Evolutionary conservation across 2,113 vertebrate genomes (phyloP).

Genomic region (Sula dactylatra): DNA sequence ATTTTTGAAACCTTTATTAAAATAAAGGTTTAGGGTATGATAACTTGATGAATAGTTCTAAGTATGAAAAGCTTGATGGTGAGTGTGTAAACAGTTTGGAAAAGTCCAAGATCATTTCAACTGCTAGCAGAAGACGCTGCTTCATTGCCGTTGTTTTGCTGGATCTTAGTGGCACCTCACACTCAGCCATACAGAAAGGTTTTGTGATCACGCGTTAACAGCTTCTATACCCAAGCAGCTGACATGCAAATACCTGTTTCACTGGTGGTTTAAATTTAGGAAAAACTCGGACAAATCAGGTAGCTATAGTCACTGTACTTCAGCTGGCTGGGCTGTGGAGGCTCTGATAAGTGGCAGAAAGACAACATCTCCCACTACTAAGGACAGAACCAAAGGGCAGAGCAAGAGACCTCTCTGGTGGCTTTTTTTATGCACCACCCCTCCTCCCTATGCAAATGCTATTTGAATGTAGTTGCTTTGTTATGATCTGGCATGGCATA

Average conservation of each 20-base stretch:
- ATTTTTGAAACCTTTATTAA: not conserved
- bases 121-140: not conserved
- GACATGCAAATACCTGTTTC: not conserved
- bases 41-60: not conserved
- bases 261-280: not conserved
- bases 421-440: not conserved
- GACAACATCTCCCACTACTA: not conserved
- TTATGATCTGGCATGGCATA: not conserved
- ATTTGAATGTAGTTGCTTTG: conserved; percentile 18
- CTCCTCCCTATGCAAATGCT: not conserved
- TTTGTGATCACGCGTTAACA: not conserved
- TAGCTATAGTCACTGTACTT: not conserved
- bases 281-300: not conserved
- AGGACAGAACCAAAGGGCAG: not conserved
- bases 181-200: not conserved
- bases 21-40: not conserved
- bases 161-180: not conserved
- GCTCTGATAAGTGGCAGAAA: not conserved
- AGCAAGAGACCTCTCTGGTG: not conserved
- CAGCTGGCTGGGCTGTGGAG: not conserved
- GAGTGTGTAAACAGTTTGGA: not conserved
- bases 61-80: not conserved
- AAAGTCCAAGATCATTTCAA: not conserved
- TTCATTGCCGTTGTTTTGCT: not conserved
- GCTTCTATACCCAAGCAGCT: not conserved